phyloP scores from a whole-genome alignment of 92 coral and sea anemone genomes.

The Palythoa caribaeorum region DNA sequence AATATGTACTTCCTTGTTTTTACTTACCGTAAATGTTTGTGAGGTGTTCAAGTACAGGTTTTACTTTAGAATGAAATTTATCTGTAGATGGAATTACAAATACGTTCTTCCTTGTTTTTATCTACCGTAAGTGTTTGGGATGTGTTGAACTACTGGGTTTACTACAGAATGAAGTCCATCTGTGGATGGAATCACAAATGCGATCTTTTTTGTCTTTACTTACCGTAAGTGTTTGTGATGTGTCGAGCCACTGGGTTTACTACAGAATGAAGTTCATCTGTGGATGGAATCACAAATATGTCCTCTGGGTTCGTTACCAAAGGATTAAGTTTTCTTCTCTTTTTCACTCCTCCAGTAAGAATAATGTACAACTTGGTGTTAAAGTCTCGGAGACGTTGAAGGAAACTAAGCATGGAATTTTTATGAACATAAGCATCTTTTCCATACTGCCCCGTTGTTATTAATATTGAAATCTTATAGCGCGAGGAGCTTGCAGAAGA shows the following conservation, averaged over 20 bases:
- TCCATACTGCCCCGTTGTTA: background rate
- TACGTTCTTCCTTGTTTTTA: too few relatives aligned
- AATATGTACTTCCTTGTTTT: slow-evolving; percentile 4
- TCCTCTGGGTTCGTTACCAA: slow-evolving; percentile 7
- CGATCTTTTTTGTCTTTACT: background rate
- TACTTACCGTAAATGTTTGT: background rate
- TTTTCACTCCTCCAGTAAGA: background rate
- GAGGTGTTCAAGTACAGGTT: too few relatives aligned
- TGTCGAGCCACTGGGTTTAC: background rate
- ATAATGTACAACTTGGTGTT: slow-evolving; percentile 10
- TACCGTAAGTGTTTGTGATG: slow-evolving; percentile 31
- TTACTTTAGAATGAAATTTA: too few relatives aligned
- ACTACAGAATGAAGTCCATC: background rate
- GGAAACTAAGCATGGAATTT: background rate
- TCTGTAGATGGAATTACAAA: too few relatives aligned
- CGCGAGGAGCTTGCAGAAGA: slow-evolving; percentile 5
- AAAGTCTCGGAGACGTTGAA: slow-evolving; percentile 16
- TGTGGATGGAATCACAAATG: slow-evolving; percentile 6
- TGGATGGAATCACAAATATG: slow-evolving; percentile 17
- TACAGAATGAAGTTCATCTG: background rate
- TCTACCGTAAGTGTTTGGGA: background rate
- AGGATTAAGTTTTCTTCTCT: slow-evolving; percentile 4
- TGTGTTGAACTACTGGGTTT: background rate
- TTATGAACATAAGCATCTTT: background rate
- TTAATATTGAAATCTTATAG: background rate